Conservation (phyloP, 2,113 vertebrate species). For the Tretioscincus oriximinensis region DNA sequence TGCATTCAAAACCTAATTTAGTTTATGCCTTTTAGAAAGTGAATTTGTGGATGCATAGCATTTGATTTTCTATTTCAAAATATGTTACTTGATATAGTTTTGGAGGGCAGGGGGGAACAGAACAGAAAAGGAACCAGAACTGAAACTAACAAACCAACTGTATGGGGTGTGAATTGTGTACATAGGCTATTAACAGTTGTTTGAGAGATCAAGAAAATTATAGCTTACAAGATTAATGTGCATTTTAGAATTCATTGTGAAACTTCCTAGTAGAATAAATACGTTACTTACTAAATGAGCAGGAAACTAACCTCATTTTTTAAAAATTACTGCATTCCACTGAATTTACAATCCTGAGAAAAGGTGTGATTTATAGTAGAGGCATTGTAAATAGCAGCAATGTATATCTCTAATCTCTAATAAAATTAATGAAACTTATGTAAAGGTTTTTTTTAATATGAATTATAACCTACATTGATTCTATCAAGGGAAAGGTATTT, state of each 20-base stretch:
- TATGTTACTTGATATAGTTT: not conserved
- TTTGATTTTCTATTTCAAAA: not conserved
- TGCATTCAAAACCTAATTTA: not conserved
- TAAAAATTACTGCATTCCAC: not conserved
- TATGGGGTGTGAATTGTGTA: not conserved
- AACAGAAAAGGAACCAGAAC: not conserved
- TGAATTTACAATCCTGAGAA: not conserved
- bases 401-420: not conserved
- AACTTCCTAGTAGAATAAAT: not conserved
- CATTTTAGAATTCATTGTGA: not conserved
- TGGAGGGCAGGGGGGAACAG: rapidly evolving
- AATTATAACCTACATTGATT: too few species aligned
- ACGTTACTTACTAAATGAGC: not conserved
- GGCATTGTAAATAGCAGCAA: not conserved
- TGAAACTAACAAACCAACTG: not conserved
- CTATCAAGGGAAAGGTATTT: too few species aligned
- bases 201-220: not conserved
- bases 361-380: not conserved
- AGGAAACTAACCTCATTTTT: not conserved
- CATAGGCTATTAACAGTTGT: not conserved
- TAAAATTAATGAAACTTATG: not conserved
- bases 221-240: not conserved
- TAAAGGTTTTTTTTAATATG: not conserved
- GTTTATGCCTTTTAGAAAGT: not conserved
- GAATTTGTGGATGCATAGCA: not conserved